phyloP scores from a whole-genome alignment of 2,797 vertebrate species.

The Distichodus sexfasciatus region DNA sequence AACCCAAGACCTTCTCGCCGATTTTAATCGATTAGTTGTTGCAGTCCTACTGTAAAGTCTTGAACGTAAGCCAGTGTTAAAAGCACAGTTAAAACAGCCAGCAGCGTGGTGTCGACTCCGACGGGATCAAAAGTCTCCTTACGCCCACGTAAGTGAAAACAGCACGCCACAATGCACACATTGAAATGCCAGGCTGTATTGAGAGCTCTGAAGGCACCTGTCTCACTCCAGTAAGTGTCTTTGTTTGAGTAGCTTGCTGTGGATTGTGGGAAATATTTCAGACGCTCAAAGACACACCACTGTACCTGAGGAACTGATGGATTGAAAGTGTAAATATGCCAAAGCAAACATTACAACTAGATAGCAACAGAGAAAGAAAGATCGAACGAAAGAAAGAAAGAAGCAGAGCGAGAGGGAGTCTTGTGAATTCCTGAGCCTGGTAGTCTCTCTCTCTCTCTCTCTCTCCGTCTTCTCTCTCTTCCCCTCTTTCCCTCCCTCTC shows the following conservation, averaged over 20 bases:
- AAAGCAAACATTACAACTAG: conserved; percentile 17
- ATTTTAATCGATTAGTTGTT: too few species aligned
- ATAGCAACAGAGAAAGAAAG: conserved; percentile 1
- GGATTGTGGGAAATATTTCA: conserved; percentile 31
- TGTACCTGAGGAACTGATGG: conserved; percentile 25
- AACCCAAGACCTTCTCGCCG: too few species aligned
- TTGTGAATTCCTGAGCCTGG: conserved; percentile 22
- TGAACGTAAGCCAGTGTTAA: background rate
- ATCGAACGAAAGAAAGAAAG: background rate
- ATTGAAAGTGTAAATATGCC: conserved; percentile 42
- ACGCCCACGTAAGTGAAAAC: conserved; percentile 15
- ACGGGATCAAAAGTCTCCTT: conserved; percentile 30
- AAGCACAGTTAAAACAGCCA: conserved; percentile 5
- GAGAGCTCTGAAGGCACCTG: conserved; percentile 15
- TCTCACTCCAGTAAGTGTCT: conserved; percentile 21
- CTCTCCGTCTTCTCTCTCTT: conserved; percentile 13
- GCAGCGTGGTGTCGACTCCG: conserved; percentile 12
- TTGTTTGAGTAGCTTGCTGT: conserved; percentile 30
- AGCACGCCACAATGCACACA: conserved; percentile 34
- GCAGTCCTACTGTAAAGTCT: too few species aligned
- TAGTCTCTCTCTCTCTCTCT: conserved; percentile 18
- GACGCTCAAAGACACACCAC: conserved; percentile 21
- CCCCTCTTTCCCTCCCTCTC: conserved; percentile 6
- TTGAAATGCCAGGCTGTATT: conserved; percentile 36
- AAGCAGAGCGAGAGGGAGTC: background rate